Conservation (phyloP, 2,888 invertebrate genomes). For the Coleophora deauratella region DNA sequence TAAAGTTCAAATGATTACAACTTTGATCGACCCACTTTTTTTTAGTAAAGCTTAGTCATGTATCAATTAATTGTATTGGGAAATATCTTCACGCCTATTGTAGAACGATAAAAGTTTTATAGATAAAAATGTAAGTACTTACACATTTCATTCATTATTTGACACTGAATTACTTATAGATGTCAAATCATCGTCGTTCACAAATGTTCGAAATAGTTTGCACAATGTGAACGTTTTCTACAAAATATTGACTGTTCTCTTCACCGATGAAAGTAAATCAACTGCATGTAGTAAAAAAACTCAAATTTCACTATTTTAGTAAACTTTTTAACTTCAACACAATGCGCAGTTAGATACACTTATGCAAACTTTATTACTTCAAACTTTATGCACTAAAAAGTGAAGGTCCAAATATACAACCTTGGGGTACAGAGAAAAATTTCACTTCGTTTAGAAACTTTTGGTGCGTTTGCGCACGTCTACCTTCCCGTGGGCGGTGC, state of each 20-base stretch:
- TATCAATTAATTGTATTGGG: neutral
- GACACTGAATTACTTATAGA: slow-evolving; percentile 10
- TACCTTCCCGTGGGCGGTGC: slow-evolving; percentile 55
- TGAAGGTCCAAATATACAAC: slow-evolving; percentile 29
- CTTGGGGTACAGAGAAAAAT: slow-evolving; percentile 36
- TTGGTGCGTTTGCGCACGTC: slow-evolving; percentile 54
- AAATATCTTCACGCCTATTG: too few species aligned
- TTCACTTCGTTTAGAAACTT: slow-evolving; percentile 35
- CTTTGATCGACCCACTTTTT: slow-evolving; percentile 18
- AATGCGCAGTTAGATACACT: slow-evolving; percentile 21
- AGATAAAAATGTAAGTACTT: slow-evolving; percentile 30
- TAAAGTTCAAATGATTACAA: too few species aligned
- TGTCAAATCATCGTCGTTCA: slow-evolving; percentile 28
- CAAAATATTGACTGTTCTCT: slow-evolving; percentile 25
- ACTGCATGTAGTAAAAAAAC: slow-evolving; percentile 11
- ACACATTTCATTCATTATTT: slow-evolving; percentile 60
- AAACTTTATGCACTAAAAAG: slow-evolving; percentile 11
- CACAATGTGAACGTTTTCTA: slow-evolving; percentile 25
- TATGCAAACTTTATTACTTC: slow-evolving; percentile 3
- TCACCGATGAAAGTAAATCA: slow-evolving; percentile 37
- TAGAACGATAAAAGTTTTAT: too few species aligned
- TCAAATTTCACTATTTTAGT: slow-evolving; percentile 25
- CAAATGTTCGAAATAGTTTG: slow-evolving; percentile 16
- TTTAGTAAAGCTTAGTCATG: slow-evolving; percentile 18
- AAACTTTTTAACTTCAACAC: slow-evolving; percentile 22